phyloP scores from a whole-genome alignment of 2,113 vertebrate species.

The Austrofundulus limnaeus region DNA sequence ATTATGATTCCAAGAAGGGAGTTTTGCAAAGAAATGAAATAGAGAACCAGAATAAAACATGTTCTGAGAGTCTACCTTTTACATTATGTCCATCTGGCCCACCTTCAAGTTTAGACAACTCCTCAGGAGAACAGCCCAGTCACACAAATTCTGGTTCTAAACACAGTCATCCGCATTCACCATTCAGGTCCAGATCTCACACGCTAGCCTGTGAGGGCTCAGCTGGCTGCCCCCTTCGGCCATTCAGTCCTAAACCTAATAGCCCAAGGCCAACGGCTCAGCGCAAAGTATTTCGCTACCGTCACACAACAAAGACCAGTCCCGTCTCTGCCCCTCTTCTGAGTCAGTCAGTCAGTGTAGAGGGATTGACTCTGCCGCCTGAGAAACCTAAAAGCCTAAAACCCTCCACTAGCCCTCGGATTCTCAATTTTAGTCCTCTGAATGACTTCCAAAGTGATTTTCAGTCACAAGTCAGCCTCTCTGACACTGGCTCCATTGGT shows the following conservation, averaged over 20 bases:
- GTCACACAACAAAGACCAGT: conserved; percentile 56
- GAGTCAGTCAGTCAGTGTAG: conserved; percentile 70
- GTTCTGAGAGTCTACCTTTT: conserved; percentile 60
- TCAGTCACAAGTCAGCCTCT: conserved; percentile 74
- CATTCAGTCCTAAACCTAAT: conserved; percentile 86
- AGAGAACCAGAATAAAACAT: conserved; percentile 65
- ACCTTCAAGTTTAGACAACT: conserved; percentile 18
- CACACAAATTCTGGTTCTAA: conserved; percentile 60
- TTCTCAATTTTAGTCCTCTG: conserved; percentile 75
- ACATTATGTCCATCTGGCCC: conserved; percentile 49
- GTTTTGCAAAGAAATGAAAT: conserved; percentile 42
- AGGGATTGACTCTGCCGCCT: conserved; percentile 69
- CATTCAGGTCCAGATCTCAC: conserved; percentile 51
- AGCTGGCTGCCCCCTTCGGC: conserved; percentile 77
- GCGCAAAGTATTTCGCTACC: conserved; percentile 64
- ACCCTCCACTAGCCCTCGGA: conserved; percentile 74
- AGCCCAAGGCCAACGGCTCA: conserved; percentile 75
- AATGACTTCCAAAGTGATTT: conserved; percentile 73
- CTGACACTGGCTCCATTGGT: conserved; percentile 68
- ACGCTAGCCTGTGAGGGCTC: conserved; percentile 52
- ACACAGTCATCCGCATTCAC: conserved; percentile 16
- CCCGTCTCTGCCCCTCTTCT: conserved; percentile 78
- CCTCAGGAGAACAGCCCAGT: conserved; percentile 42
- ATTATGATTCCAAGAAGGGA: too few species aligned
- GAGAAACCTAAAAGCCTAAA: conserved; percentile 79